These are phyloP conservation scores for Contarinia nasturtii DNA, from an alignment of 1,140 invertebrate genomes.

Conservation along the genomic window DNA sequence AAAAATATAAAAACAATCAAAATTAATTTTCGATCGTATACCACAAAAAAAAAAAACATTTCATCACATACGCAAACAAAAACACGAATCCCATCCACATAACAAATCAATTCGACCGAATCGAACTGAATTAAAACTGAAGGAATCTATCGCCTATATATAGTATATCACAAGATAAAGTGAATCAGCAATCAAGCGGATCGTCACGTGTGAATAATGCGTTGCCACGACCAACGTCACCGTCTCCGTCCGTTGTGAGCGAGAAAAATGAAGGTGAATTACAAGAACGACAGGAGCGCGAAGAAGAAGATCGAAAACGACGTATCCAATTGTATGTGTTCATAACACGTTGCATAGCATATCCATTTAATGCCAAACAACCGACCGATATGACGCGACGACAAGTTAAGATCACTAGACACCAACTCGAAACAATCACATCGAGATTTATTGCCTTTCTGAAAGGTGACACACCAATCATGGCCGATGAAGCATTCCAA, in stretches of 20 bases:
- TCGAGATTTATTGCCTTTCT: constrained; percentile 86
- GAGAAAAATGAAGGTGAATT: constrained; percentile 46
- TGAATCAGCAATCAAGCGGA: constrained; percentile 6
- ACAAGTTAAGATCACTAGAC: constrained; percentile 85
- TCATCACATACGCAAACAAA: too few species aligned
- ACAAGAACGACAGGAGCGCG: constrained; percentile 65
- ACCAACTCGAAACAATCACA: constrained; percentile 88
- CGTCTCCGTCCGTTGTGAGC: constrained; percentile 61
- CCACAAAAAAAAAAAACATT: too few species aligned
- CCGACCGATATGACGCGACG: constrained; percentile 90
- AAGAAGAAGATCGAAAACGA: constrained; percentile 83
- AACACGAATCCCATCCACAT: too few species aligned
- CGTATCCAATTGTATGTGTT: constrained; percentile 96
- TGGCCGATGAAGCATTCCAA: constrained; percentile 97
- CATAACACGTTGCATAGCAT: constrained; percentile 92
- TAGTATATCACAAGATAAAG: not conserved
- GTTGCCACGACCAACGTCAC: constrained; percentile 56
- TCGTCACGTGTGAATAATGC: constrained; percentile 32
- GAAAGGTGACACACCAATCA: constrained; percentile 91
- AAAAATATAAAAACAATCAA: too few species aligned
- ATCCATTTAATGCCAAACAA: constrained; percentile 99
- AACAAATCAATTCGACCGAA: too few species aligned
- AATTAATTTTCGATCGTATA: too few species aligned
- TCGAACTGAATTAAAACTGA: not conserved
- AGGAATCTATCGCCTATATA: not conserved